Evolutionary conservation across 2,888 invertebrate genomes (phyloP), one percentile per base, ranked within the genome.

Genomic region (Tetropium fuscum): DNA sequence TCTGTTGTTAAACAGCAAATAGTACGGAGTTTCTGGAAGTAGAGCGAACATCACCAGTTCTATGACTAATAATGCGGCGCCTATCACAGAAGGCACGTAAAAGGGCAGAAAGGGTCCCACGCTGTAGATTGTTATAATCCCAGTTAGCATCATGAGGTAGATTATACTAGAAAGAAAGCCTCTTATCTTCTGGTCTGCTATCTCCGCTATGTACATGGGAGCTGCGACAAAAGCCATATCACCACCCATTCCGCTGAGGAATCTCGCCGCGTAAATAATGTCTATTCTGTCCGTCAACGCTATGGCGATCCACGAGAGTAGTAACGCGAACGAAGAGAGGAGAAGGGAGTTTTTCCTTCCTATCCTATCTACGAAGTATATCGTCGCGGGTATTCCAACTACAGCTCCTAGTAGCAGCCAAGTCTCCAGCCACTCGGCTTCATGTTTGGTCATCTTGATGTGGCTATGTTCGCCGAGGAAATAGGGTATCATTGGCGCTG

Each of bases 171-270:
- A 76, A 3, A 81, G 54, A 38, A 79, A 75, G 20, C 81, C 81
- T 38, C 81, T 57, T 7, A 81, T 80, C 40, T 74, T 74, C 43
- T 80, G 78, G 62, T 80, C 78, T 3, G 81, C 79, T 34, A 80
- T 79, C 70, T 81, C 81, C 0, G 79, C 80, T 10, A 81, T 77
- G 65, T 79, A 80, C 79, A 80, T 80, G 1, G 80, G 80, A 1
- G 77, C 78, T 2, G 80, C 75, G 2, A 80, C 80, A 54, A 80
- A 81, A 4, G 78, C 80, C 54, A 78, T 76, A 53, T 80, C 78
- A 0, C 78, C 80, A 8, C 78, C 78, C 44, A 80, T 68, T 3
- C 81, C 81, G 1, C 74, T 68, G 10, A 80, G 22, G 43, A 78
- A 73, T 47, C 80, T 68, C 0, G 79, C 78, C 1, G 74, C 66